Percentiles rank a stretch among this genome's conserved stretches.
phyloP scores from a whole-genome alignment of 1,140 invertebrate genomes.

The Contarinia nasturtii region DNA sequence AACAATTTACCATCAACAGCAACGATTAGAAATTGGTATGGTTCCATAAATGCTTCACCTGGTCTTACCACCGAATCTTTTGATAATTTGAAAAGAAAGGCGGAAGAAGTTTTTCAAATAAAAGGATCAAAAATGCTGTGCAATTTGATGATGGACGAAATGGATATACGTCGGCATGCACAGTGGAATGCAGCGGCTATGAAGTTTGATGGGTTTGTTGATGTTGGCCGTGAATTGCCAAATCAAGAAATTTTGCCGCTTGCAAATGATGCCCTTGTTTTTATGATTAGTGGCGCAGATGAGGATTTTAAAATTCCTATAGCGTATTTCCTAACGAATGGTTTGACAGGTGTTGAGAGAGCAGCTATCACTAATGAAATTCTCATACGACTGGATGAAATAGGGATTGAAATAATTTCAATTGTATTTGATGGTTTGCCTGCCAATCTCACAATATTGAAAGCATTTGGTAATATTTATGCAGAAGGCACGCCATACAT shows the following conservation, averaged over 20 bases:
- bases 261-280: slow-evolving; percentile 6
- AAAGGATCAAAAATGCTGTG: too few species aligned
- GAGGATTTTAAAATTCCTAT: not conserved
- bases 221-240: not conserved
- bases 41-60: not conserved
- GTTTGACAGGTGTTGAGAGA: not conserved
- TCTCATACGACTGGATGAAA: not conserved
- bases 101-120: too few species aligned
- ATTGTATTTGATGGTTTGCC: not conserved
- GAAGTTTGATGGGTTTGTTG: not conserved
- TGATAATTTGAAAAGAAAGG: not conserved
- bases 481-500: not conserved
- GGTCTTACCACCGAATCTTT: not conserved
- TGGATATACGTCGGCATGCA: not conserved
- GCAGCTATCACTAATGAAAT: not conserved
- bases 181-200: not conserved
- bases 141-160: too few species aligned
- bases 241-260: not conserved
- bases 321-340: not conserved
- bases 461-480: not conserved
- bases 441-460: not conserved
- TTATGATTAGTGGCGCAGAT: not conserved
- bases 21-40: slow-evolving; percentile 18
- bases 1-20: slow-evolving; percentile 14
- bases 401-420: not conserved